Evolutionary conservation across 37 sponge, comb jelly and placozoan species (phyloP).

Genomic region (Ianthella basta): DNA sequence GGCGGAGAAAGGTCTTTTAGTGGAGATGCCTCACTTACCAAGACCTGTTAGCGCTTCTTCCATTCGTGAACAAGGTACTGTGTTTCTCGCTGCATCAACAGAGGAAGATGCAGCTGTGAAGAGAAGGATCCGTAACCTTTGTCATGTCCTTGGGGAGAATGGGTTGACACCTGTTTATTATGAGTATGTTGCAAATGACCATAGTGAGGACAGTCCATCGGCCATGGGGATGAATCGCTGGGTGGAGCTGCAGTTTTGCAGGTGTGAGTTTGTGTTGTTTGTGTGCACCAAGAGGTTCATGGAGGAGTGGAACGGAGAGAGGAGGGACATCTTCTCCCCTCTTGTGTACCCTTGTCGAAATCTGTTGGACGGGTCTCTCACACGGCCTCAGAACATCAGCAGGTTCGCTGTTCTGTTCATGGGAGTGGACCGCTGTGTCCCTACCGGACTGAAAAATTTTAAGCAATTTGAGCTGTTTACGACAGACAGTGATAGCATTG

Average conservation of each 20-base stretch:
- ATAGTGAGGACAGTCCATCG: background rate
- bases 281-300: conserved; percentile 16
- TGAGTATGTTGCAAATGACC: background rate
- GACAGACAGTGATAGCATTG: too few relatives aligned
- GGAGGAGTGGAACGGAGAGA: conserved; percentile 24
- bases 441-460: background rate
- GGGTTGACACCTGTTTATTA: conserved; percentile 15
- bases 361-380: conserved; percentile 21
- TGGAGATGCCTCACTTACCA: too few relatives aligned
- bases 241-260: conserved; percentile 22
- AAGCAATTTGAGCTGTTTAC: background rate
- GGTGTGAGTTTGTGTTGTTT: conserved; percentile 19
- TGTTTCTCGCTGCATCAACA: background rate
- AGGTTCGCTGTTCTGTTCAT: conserved; percentile 8
- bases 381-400: conserved; percentile 6
- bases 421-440: background rate
- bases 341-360: background rate
- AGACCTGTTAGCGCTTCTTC: too few relatives aligned
- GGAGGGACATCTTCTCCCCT: background rate
- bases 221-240: conserved; percentile 11
- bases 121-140: background rate
- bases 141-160: background rate
- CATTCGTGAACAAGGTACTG: too few relatives aligned
- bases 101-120: background rate
- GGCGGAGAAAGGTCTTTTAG: too few relatives aligned